phyloP scores from a whole-genome alignment of 2,888 invertebrate species.

The Scaeva pyrastri region DNA sequence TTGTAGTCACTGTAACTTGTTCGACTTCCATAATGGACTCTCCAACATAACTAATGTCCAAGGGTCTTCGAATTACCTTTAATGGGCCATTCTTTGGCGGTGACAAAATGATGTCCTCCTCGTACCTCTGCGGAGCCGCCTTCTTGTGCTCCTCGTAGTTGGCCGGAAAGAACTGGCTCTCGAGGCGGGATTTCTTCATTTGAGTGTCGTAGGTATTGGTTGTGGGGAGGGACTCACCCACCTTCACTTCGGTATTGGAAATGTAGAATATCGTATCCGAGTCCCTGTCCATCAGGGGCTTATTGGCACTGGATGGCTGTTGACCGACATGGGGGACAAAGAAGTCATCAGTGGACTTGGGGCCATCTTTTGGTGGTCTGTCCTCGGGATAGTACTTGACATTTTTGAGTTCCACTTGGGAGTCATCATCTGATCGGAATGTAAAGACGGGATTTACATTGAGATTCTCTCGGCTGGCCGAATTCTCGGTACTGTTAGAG shows the following conservation, averaged over 20 bases:
- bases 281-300: slow-evolving; percentile 81
- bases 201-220: slow-evolving; percentile 77
- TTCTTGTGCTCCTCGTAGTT: slow-evolving; percentile 80
- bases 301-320: slow-evolving; percentile 78
- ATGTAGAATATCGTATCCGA: slow-evolving; percentile 84
- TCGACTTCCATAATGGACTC: slow-evolving; percentile 84
- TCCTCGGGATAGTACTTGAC: slow-evolving; percentile 76
- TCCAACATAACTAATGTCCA: slow-evolving; percentile 83
- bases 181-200: slow-evolving; percentile 79
- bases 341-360: slow-evolving; percentile 80
- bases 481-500: slow-evolving; percentile 79
- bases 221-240: slow-evolving; percentile 82
- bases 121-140: slow-evolving; percentile 78
- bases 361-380: slow-evolving; percentile 76
- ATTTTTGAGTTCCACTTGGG: slow-evolving; percentile 76
- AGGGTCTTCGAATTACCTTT: slow-evolving; percentile 81
- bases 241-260: slow-evolving; percentile 84
- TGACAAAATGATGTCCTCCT: slow-evolving; percentile 83
- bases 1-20: slow-evolving; percentile 78
- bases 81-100: slow-evolving; percentile 81
- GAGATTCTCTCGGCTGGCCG: slow-evolving; percentile 76
- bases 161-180: slow-evolving; percentile 83
- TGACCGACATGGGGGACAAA: slow-evolving; percentile 80
- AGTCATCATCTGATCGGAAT: slow-evolving; percentile 77
- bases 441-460: slow-evolving; percentile 79